phyloP scores from a whole-genome alignment of 2,113 vertebrate genomes.

The Cryptomyrus ogoouensis region DNA sequence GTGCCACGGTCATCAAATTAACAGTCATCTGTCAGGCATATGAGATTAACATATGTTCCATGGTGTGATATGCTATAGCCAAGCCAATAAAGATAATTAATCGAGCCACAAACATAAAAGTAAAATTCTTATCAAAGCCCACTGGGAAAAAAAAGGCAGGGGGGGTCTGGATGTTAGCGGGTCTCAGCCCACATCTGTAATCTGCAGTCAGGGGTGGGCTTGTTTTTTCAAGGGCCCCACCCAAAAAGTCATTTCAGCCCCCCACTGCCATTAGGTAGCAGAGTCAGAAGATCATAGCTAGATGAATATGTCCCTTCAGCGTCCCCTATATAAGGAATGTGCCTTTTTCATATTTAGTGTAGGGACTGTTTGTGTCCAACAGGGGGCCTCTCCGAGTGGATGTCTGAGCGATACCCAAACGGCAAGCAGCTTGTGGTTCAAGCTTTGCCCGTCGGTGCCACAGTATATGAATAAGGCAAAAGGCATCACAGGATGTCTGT shows the following conservation, averaged over 20 bases:
- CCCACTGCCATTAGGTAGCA: neutral
- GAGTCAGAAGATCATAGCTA: neutral
- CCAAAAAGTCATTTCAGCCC: neutral
- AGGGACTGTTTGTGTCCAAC: neutral
- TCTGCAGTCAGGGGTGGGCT: neutral
- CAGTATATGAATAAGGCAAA: neutral
- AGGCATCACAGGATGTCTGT: neutral
- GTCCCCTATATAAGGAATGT: neutral
- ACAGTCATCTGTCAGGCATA: neutral
- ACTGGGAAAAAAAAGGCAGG: neutral
- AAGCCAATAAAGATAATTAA: neutral
- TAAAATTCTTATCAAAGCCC: neutral
- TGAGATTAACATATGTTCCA: neutral
- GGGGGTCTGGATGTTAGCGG: neutral
- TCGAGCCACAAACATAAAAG: neutral
- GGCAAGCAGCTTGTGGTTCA: neutral
- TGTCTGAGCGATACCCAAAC: neutral
- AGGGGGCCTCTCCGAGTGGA: neutral
- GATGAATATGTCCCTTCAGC: neutral
- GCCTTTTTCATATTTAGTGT: neutral
- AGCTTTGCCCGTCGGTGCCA: neutral
- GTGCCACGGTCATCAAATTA: neutral
- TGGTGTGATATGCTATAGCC: neutral
- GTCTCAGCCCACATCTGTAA: neutral
- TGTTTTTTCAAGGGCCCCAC: neutral